Percentiles rank a stretch among this genome's conserved stretches.
Evolutionary conservation across 2,113 vertebrate genomes (phyloP).

Genomic region (Cettia cetti): DNA sequence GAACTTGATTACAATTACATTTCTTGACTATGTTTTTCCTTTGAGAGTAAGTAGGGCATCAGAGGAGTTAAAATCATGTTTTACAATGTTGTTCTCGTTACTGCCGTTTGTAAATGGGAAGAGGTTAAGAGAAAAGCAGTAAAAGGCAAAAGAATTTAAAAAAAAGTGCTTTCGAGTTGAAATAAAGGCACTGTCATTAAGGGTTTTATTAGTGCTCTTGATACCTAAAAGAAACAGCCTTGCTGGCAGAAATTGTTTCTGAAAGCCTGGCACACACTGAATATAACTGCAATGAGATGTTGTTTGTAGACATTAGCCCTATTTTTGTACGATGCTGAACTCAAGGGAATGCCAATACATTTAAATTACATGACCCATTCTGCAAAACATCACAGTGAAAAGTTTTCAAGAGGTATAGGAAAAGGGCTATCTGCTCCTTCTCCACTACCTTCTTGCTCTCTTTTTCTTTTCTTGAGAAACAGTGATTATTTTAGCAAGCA

Average conservation of each 20-base stretch:
- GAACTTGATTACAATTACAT: background rate
- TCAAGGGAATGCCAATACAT: background rate
- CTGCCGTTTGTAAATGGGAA: background rate
- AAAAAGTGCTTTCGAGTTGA: background rate
- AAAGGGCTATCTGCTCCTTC: background rate
- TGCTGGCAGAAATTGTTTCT: background rate
- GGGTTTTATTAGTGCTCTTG: background rate
- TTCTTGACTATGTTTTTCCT: background rate
- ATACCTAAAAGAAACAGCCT: background rate
- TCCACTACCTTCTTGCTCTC: background rate
- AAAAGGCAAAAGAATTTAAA: background rate
- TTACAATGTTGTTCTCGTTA: background rate
- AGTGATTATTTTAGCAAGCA: background rate
- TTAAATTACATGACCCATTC: background rate
- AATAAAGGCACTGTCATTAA: background rate
- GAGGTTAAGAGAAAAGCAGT: background rate
- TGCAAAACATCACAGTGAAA: background rate
- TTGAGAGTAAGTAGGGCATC: background rate
- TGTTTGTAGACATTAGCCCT: background rate
- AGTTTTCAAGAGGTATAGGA: background rate
- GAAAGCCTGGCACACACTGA: background rate
- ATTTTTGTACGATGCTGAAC: background rate
- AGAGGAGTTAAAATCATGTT: background rate
- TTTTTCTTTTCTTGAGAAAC: background rate
- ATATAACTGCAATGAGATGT: background rate